Percentiles rank a stretch among this genome's conserved stretches.
Conservation (phyloP, 2,888 invertebrate species). For the Pammene aurita region DNA sequence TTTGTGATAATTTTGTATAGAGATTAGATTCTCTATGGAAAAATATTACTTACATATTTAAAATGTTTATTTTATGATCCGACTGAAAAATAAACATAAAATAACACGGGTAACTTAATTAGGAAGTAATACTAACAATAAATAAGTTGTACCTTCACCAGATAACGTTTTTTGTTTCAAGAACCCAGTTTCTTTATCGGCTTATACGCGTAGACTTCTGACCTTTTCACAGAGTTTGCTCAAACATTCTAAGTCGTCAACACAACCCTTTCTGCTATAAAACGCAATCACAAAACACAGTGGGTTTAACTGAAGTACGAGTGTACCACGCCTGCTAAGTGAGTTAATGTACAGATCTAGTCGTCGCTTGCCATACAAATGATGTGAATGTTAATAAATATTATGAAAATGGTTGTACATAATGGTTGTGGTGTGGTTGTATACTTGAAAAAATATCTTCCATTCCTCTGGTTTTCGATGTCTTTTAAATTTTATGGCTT, state of each 20-base stretch:
- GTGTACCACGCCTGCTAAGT: conserved; percentile 34
- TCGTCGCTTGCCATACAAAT: conserved; percentile 24
- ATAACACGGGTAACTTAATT: no score
- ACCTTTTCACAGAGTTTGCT: conserved; percentile 12
- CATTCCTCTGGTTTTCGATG: no score
- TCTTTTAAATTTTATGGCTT: no score
- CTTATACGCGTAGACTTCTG: conserved; percentile 4
- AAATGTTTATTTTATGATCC: no score
- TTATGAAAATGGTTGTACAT: background rate
- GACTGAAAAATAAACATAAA: no score
- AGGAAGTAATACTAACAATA: background rate
- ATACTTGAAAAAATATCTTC: no score
- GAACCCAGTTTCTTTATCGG: background rate
- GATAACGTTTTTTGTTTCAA: background rate
- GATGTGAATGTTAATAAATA: background rate
- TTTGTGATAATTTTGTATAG: no score
- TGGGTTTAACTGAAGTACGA: conserved; percentile 33
- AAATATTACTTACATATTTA: no score
- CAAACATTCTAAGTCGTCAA: conserved; percentile 6
- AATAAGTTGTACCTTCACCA: background rate
- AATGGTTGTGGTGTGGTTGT: no score
- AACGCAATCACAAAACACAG: conserved; percentile 38
- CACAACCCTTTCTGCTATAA: conserved; percentile 33
- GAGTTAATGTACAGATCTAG: conserved; percentile 34
- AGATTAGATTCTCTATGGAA: no score